These are phyloP conservation scores for Caenorhabditis sp. DNA, from an alignment of 2,888 invertebrate genomes.

Conservation along the genomic window DNA sequence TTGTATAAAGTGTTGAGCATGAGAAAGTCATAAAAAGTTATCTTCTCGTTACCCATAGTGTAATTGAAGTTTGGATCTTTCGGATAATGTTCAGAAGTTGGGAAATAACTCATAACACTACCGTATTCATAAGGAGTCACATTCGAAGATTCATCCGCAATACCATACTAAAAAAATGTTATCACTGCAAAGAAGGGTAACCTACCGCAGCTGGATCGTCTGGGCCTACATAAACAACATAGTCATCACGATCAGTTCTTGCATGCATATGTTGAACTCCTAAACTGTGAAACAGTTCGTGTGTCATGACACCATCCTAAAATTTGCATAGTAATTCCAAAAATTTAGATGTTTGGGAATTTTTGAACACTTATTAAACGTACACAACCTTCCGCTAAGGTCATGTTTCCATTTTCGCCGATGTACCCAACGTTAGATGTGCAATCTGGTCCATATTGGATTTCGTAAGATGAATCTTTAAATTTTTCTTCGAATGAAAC, in stretches of 20 bases:
- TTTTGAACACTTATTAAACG: too few species aligned
- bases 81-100: neutral
- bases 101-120: neutral
- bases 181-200: too few species aligned
- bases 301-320: neutral
- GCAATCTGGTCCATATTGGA: too few species aligned
- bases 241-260: neutral
- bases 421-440: too few species aligned
- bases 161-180: too few species aligned
- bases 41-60: neutral
- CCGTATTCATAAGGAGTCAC: neutral
- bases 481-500: too few species aligned
- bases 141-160: neutral
- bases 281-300: neutral
- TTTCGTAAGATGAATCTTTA: too few species aligned
- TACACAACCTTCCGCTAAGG: too few species aligned
- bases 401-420: too few species aligned
- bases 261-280: neutral
- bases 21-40: neutral
- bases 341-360: too few species aligned
- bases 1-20: neutral
- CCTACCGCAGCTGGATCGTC: too few species aligned
- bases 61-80: neutral
- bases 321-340: neutral
- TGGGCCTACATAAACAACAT: neutral